Percentiles rank a stretch among this genome's conserved stretches.
Conservation (phyloP, 2,113 vertebrate genomes). For the Megaleporinus macrocephalus region DNA sequence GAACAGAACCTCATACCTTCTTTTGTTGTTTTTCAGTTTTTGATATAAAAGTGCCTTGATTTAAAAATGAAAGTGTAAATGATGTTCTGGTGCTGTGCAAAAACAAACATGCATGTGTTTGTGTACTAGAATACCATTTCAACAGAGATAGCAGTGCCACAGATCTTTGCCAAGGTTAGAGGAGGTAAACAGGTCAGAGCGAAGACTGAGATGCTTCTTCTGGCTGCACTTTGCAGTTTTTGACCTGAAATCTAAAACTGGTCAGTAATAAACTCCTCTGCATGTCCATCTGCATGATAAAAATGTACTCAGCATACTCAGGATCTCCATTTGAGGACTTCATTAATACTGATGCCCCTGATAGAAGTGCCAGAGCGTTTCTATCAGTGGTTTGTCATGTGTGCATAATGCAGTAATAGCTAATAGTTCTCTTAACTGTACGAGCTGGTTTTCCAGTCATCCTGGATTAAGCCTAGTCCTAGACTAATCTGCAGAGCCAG, state of each 20-base stretch:
- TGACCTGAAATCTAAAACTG: neutral
- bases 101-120: neutral
- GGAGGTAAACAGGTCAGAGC: neutral
- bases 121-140: neutral
- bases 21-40: too few relatives aligned
- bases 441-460: too few relatives aligned
- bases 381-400: neutral
- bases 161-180: neutral
- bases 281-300: neutral
- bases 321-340: neutral
- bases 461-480: too few relatives aligned
- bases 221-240: too few relatives aligned
- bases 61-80: too few relatives aligned
- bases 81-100: too few relatives aligned
- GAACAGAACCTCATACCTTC: too few relatives aligned
- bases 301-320: neutral
- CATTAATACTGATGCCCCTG: neutral
- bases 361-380: neutral
- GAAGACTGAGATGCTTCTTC: neutral
- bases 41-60: too few relatives aligned
- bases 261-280: too few relatives aligned
- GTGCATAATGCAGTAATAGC: too few relatives aligned
- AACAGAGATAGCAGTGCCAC: neutral
- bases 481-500: neutral
- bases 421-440: too few relatives aligned